Percentiles rank a stretch among this genome's conserved stretches.
These are phyloP conservation scores for Haliclystus octoradiatus DNA, from an alignment of 30 jellyfish, hydroid and myxozoan genomes.

Conservation along the genomic window DNA sequence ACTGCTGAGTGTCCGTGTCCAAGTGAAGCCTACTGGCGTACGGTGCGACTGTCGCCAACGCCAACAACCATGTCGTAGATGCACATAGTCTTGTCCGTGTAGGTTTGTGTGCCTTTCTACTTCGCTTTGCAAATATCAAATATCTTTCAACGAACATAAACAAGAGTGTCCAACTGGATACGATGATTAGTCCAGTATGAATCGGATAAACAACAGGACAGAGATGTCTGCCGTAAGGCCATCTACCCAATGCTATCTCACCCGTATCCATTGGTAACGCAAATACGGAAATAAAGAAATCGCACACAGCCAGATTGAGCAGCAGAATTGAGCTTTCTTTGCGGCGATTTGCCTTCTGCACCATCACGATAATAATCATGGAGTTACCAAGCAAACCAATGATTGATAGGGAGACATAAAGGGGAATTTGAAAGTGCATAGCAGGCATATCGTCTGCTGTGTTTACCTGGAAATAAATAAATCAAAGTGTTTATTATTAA, in stretches of 20 bases:
- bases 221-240: conserved; percentile 31
- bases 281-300: conserved; percentile 27
- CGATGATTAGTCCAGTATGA: conserved; percentile 56
- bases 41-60: conserved; percentile 55
- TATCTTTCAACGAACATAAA: conserved; percentile 55
- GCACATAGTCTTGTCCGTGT: conserved; percentile 30
- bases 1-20: background rate
- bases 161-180: conserved; percentile 65
- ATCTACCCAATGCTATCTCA: conserved; percentile 22
- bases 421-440: conserved; percentile 22
- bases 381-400: conserved; percentile 48
- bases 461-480: too few relatives aligned
- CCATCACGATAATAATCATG: conserved; percentile 31
- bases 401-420: conserved; percentile 41
- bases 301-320: conserved; percentile 52
- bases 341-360: conserved; percentile 31
- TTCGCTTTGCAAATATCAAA: conserved; percentile 22
- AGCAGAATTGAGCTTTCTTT: conserved; percentile 45
- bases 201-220: conserved; percentile 53
- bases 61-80: conserved; percentile 36
- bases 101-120: conserved; percentile 18
- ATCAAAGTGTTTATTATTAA: too few relatives aligned
- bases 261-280: conserved; percentile 55
- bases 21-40: conserved; percentile 33
- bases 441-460: too few relatives aligned